phyloP scores from a whole-genome alignment of 2,797 vertebrate species.

The Macropus fuliginosus region DNA sequence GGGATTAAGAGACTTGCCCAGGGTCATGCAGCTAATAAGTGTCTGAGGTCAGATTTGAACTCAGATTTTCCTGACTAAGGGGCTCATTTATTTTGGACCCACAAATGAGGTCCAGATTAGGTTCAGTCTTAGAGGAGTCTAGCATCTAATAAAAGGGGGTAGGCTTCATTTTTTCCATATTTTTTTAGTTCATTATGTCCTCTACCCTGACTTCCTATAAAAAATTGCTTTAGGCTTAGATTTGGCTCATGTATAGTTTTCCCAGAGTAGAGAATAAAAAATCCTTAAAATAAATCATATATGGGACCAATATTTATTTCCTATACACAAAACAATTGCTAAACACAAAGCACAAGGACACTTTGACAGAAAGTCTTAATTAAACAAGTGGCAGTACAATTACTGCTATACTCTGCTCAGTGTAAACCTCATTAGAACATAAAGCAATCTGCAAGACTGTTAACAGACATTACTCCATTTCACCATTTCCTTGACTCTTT shows the following conservation, averaged over 20 bases:
- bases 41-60: not conserved
- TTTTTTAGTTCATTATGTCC: not conserved
- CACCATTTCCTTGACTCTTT: not conserved
- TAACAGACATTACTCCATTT: not conserved
- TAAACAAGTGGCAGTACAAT: not conserved
- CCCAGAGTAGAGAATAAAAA: not conserved
- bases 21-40: not conserved
- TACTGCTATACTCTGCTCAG: not conserved
- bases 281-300: not conserved
- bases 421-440: not conserved
- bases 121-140: not conserved
- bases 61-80: not conserved
- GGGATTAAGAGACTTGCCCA: not conserved
- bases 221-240: not conserved
- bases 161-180: not conserved
- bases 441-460: not conserved
- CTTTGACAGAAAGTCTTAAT: not conserved
- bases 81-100: not conserved
- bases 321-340: not conserved
- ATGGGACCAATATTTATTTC: not conserved
- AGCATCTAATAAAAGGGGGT: not conserved
- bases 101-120: not conserved
- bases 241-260: not conserved
- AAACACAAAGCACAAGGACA: not conserved
- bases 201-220: not conserved